These are phyloP conservation scores for Myotis lucifugus DNA, from an alignment of 2,113 vertebrate genomes.

Conservation along the genomic window DNA sequence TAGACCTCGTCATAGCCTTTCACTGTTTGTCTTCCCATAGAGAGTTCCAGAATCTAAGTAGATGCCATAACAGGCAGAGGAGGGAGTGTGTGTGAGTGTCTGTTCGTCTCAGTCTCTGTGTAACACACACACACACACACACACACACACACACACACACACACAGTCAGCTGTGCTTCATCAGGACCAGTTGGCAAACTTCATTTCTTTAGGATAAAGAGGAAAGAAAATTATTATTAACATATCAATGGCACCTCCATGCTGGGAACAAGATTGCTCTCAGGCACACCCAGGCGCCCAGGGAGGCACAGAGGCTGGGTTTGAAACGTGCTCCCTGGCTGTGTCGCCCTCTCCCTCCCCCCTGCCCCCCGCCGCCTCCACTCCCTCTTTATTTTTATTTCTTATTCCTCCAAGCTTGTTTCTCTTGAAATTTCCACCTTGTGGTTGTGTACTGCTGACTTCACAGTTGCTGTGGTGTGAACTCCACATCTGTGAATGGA, in stretches of 20 bases:
- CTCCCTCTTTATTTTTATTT: slow-evolving; percentile 77
- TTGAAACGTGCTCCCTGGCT: slow-evolving; percentile 72
- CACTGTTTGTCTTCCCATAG: slow-evolving; percentile 62
- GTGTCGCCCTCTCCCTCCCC: slow-evolving; percentile 59
- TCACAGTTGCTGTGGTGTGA: slow-evolving; percentile 95
- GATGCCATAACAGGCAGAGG: slow-evolving; percentile 77
- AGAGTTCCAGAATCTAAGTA: slow-evolving; percentile 71
- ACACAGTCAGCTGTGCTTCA: slow-evolving; percentile 76
- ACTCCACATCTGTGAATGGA: slow-evolving; percentile 97
- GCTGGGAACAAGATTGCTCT: slow-evolving; percentile 87
- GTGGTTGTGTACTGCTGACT: slow-evolving; percentile 95
- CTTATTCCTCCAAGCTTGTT: slow-evolving; percentile 81
- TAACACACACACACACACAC: neutral
- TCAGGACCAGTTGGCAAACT: slow-evolving; percentile 84
- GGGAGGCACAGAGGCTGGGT: slow-evolving; percentile 67
- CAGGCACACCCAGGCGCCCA: slow-evolving; percentile 76
- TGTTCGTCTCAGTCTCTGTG: neutral
- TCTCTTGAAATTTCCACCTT: slow-evolving; percentile 91
- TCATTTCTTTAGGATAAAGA: slow-evolving; percentile 85
- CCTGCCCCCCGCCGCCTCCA: neutral
- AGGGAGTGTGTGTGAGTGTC: neutral
- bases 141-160: neutral
- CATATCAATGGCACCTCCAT: slow-evolving; percentile 85
- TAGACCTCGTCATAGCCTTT: slow-evolving; percentile 66
- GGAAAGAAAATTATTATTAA: slow-evolving; percentile 84